Base-by-base conservation (phyloP, 1,140 invertebrate genomes). In the Coelopa frigida region DNA sequence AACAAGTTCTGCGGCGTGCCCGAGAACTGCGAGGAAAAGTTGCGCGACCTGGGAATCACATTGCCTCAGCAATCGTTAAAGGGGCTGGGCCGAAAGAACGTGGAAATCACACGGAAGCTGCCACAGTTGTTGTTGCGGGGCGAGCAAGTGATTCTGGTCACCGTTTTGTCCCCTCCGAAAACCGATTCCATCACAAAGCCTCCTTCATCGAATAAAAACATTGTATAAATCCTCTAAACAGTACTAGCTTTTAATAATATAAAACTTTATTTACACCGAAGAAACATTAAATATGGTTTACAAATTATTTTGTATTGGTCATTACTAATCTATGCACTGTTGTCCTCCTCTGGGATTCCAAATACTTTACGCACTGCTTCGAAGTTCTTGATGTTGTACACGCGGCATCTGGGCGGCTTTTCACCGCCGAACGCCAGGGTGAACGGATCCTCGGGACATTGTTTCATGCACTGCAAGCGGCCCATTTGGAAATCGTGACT, bases 381-480 rank as follows among this genome's bases (percentile, higher is more conserved):
- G 64, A 78, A 80, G 54, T 78, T 76, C 20, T 73, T 73, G 23
- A 91, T 72, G 70, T 94, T 81, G 58, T 82, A 80, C 4, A 94
- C 75, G 55, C 82, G 81, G 46, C 90, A 81, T 51, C 85, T 78
- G 18, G 81, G 77, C 55, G 87, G 85, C 54, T 87, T 85, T 60
- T 91, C 88, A 2, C 91, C 91, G 32, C 91, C 91, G 48, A 83
- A 72, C 32, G 82, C 82, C 56, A 92, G 76, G 10, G 85, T 74
- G 66, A 85, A 85, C 8, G 89, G 84, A 60, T 79, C 82, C 59
- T 95, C 87, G 5, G 89, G 89, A 68, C 82, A 88, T 24, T 78
- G 65, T 11, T 78, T 76, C 21, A 88, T 71, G 67, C 87, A 87
- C 56, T 86, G 81, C 23, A 90, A 70, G 4, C 76, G 73, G 3